Evolutionary conservation across 92 coral and sea anemone genomes (phyloP).

Genomic region (Hydrozoanthus gracilis): DNA sequence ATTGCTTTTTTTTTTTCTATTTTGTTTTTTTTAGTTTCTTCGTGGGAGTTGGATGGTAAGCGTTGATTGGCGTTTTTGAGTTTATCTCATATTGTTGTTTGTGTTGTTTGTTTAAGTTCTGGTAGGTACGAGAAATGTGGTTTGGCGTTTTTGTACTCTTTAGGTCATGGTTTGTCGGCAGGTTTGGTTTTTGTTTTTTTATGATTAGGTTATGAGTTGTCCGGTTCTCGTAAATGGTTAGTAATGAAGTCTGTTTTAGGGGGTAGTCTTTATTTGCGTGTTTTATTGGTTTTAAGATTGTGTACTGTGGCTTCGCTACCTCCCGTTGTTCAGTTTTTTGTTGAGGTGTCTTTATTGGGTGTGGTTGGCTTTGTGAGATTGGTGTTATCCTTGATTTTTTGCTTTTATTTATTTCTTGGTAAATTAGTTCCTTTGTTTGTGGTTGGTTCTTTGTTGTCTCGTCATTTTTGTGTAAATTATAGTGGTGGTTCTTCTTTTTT

Average conservation of each 20-base stretch:
- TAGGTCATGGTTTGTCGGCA: background rate
- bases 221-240: too few species aligned
- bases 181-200: background rate
- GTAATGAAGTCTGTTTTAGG: background rate
- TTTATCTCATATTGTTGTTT: background rate
- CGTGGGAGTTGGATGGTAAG: background rate
- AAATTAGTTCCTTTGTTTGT: background rate
- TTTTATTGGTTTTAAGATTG: background rate
- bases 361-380: too few species aligned
- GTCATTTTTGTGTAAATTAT: too few species aligned
- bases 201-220: too few species aligned
- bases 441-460: too few species aligned
- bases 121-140: too few species aligned
- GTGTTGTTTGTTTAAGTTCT: background rate
- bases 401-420: background rate
- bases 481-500: too few species aligned
- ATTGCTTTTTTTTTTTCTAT: background rate
- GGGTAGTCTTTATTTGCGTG: background rate
- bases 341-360: too few species aligned
- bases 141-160: background rate
- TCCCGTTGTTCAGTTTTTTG: too few species aligned
- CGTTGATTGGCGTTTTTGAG: constrained; percentile 6
- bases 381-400: too few species aligned
- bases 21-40: background rate
- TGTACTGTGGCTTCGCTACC: background rate